Evolutionary conservation across 1,140 invertebrate species (phyloP), one percentile per base, ranked within the genome.

Genomic region (Drosophila dunni): DNA sequence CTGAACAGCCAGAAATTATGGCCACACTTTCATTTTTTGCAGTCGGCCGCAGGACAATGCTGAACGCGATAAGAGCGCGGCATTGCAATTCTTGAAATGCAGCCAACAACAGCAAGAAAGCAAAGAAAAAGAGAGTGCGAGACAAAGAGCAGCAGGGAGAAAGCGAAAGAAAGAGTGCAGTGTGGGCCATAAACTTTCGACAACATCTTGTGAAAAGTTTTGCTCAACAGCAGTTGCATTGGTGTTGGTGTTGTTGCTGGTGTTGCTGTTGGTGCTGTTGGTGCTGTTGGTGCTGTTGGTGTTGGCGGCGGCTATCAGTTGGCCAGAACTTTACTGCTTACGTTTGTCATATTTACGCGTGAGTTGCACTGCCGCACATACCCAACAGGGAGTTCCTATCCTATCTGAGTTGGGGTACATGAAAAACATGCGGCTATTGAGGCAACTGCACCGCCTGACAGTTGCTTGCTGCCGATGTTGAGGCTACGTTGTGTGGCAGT

Each of bases 291-390:
- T 75, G 78, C 73, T 80, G 78, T 77, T 80, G 80, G 68, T 85
- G 74, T 72, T 71, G 78, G 81, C 24, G 42, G n/a, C 20, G 44
- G 38, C 83, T 86, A 86, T 86, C 83, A 86, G 83, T 86, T 86
- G 83, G 83, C 83, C 83, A 86, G 76, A 86, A 86, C 83, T 86
- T 86, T 86, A 79, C 83, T 86, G 83, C 83, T 86, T 86, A 83
- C 83, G 83, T 86, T 86, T 84, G 86, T 86, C 83, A 86, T 86
- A 86, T 86, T 86, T 88, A 82, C 83, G 83, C 83, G 83, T 76
- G 79, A 76, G 78, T 75, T 80, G 64, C 73, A 75, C 58, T 61
- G 71, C 58, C 29, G 40, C n/a, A 29, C 24, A 29, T 29, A 29
- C 24, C 17, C n/a, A 13, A n/a, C 63, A 24, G 48, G 57, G 61